Conservation (phyloP, 2,113 vertebrate genomes). For the Talpa occidentalis region DNA sequence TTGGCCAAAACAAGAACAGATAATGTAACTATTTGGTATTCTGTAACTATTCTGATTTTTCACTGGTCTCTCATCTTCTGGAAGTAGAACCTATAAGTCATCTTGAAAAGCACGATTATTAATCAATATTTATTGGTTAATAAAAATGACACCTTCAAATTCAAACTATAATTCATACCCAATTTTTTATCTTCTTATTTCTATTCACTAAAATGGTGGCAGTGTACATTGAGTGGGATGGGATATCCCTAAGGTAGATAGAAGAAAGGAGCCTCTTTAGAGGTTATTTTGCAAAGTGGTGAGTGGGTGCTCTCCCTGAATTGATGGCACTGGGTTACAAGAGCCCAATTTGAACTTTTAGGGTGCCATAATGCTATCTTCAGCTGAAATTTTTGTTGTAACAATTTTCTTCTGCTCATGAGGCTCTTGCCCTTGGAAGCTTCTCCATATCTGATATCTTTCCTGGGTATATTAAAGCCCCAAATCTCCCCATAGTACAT, state of each 20-base stretch:
- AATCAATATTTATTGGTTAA: not conserved
- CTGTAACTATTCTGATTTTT: conserved; percentile 1
- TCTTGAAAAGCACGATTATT: not conserved
- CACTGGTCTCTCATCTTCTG: not conserved
- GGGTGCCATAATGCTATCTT: not conserved
- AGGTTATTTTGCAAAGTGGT: not conserved
- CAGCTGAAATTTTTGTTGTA: not conserved
- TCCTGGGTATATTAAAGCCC: rapidly evolving
- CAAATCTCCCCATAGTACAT: rapidly evolving
- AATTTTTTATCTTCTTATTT: not conserved
- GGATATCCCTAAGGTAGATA: no score
- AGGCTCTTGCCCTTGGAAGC: not conserved
- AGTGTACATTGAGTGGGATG: no score
- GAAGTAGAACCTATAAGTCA: not conserved
- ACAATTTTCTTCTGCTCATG: not conserved
- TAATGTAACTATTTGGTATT: not conserved
- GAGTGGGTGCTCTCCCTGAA: not conserved
- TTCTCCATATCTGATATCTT: not conserved
- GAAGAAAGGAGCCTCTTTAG: no score
- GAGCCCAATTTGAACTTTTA: not conserved
- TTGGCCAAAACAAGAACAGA: not conserved
- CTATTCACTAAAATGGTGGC: not conserved
- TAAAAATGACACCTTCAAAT: not conserved
- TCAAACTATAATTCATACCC: not conserved
- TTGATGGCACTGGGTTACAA: not conserved